These are phyloP conservation scores for Eriosoma lanigerum DNA, from an alignment of 1,140 invertebrate genomes.

Conservation along the genomic window DNA sequence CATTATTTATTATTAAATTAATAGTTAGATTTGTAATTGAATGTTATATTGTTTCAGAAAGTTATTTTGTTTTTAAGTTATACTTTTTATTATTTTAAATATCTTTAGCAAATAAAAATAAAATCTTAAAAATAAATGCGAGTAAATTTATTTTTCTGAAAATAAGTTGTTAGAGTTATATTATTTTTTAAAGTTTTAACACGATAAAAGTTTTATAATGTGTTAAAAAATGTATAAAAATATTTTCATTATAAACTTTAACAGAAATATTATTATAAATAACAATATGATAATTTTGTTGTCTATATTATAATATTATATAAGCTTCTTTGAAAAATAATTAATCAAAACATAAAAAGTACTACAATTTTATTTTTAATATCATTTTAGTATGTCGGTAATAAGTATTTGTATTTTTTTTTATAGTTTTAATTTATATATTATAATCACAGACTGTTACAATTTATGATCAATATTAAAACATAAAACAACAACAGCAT, in stretches of 20 bases:
- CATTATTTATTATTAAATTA: too few relatives aligned
- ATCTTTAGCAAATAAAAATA: neutral
- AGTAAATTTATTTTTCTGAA: neutral
- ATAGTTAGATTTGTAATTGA: too few relatives aligned
- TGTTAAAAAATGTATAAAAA: conserved; percentile 31
- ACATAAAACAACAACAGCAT: neutral
- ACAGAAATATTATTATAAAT: neutral
- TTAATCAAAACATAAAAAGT: neutral
- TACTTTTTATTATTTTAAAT: too few relatives aligned
- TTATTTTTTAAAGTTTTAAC: conserved; percentile 25
- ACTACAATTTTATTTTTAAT: neutral
- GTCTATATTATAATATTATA: neutral
- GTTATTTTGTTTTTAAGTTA: too few relatives aligned
- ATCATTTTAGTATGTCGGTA: too few relatives aligned
- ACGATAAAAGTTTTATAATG: conserved; percentile 29
- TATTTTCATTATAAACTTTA: conserved; percentile 4
- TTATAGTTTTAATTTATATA: too few relatives aligned
- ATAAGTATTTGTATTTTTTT: too few relatives aligned
- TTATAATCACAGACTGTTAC: neutral
- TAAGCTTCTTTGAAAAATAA: neutral
- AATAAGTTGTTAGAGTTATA: neutral
- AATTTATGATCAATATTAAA: neutral
- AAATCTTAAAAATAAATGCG: neutral
- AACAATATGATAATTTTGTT: neutral
- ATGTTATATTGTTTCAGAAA: too few relatives aligned